Conservation (phyloP, 2,113 vertebrate species). For the Phycodurus eques region DNA sequence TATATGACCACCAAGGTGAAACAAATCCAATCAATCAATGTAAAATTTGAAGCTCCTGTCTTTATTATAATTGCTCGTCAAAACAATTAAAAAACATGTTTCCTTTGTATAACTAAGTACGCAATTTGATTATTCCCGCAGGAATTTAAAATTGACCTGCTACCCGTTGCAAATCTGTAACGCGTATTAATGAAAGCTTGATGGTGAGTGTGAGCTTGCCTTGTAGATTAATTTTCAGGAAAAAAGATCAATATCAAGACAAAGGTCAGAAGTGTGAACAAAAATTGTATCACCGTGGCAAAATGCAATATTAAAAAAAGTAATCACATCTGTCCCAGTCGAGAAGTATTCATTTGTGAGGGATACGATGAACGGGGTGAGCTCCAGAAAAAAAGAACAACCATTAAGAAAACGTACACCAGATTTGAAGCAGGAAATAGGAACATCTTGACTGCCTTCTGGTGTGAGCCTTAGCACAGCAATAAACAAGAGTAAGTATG, state of each 20-base stretch:
- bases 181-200: background rate
- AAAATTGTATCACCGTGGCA: no score
- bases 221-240: background rate
- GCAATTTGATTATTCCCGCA: no score
- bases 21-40: background rate
- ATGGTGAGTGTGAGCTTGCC: background rate
- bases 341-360: background rate
- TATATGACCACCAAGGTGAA: background rate
- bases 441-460: background rate
- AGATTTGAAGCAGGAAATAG: background rate
- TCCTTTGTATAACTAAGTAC: no score
- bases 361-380: background rate
- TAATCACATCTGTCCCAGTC: no score
- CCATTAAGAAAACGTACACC: background rate
- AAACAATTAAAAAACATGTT: no score
- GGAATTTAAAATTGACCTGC: background rate
- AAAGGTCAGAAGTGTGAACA: background rate
- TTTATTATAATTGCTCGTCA: background rate
- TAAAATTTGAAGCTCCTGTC: no score
- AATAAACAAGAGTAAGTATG: constrained; percentile 27
- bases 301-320: no score
- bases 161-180: background rate
- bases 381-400: background rate
- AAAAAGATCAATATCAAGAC: background rate
- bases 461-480: background rate